A percentile compares a stretch with the other conserved stretches of the same genome.
phyloP scores from a whole-genome alignment of 1,140 invertebrate genomes.

The Dryas iulia region DNA sequence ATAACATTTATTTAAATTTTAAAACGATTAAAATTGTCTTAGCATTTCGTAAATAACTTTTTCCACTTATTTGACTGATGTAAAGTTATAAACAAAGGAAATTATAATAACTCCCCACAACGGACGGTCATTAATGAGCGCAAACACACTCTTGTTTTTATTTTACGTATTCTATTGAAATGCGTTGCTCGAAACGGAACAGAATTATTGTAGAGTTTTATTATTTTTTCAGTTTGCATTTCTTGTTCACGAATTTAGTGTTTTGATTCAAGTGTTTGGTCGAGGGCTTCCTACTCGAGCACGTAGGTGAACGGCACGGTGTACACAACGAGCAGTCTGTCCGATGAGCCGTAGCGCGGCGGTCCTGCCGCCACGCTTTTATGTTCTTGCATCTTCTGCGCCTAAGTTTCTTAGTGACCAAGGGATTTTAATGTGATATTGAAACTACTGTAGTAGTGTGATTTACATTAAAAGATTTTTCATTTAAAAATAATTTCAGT shows the following conservation, averaged over 20 bases:
- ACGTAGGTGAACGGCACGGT: conserved; percentile 43
- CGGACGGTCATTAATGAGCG: background rate
- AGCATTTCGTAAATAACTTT: background rate
- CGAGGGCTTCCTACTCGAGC: conserved; percentile 55
- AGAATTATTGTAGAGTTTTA: conserved; percentile 1
- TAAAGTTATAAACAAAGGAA: background rate
- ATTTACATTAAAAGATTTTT: background rate
- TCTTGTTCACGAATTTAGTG: conserved; percentile 9
- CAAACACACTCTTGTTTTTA: background rate
- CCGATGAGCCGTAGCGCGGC: conserved; percentile 75
- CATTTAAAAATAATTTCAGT: conserved; percentile 21
- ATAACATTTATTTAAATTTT: background rate
- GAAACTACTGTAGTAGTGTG: background rate
- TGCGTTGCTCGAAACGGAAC: background rate
- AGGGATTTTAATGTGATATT: background rate
- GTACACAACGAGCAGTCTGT: conserved; percentile 54
- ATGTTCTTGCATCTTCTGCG: conserved; percentile 41
- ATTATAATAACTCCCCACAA: background rate
- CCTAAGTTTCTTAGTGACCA: conserved; percentile 22
- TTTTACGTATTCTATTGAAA: conserved; percentile 2
- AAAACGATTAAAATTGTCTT: background rate
- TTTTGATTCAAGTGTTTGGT: conserved; percentile 24
- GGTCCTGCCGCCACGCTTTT: conserved; percentile 66
- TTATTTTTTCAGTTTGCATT: conserved; percentile 9
- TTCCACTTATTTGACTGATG: background rate